Conservation (phyloP, 2,113 vertebrate species). For the Oophaga pumilio region DNA sequence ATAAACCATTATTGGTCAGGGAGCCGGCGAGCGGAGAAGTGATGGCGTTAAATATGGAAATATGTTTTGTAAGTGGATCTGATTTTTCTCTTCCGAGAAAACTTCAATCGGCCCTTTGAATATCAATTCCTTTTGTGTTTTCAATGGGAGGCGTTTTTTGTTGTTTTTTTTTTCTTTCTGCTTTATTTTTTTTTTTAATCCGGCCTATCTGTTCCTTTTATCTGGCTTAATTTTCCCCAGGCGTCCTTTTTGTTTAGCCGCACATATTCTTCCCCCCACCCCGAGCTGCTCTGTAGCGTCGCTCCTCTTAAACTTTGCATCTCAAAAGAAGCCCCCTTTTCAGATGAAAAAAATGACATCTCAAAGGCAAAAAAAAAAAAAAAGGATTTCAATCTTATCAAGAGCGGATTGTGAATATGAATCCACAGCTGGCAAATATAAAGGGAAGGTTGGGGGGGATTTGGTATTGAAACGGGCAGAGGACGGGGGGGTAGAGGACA, state of each 20-base stretch:
- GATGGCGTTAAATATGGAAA: conserved; percentile 37
- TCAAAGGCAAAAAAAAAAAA: conserved; percentile 30
- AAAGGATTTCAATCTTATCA: conserved; percentile 30
- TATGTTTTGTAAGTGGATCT: conserved; percentile 26
- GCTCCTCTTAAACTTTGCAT: conserved; percentile 33
- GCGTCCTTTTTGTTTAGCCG: conserved; percentile 28
- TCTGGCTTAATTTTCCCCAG: conserved; percentile 47
- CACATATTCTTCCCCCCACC: not conserved
- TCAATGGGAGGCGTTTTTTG: conserved; percentile 9
- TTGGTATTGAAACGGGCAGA: not conserved
- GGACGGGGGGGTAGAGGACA: no score
- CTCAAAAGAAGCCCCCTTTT: conserved; percentile 28
- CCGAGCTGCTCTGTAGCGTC: not conserved
- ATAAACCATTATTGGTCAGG: not conserved
- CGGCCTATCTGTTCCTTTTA: conserved; percentile 45
- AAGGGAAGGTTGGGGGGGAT: not conserved
- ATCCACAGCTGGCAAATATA: not conserved
- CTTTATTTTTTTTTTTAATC: not conserved
- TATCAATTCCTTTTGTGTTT: conserved; percentile 35
- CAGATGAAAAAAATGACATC: conserved; percentile 27
- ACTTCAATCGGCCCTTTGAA: conserved; percentile 25
- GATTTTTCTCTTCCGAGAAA: not conserved
- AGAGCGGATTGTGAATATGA: conserved; percentile 7
- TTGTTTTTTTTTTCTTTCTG: not conserved
- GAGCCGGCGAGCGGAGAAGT: not conserved